phyloP scores from a whole-genome alignment of 2,797 vertebrate species.

The Crenichthys baileyi region DNA sequence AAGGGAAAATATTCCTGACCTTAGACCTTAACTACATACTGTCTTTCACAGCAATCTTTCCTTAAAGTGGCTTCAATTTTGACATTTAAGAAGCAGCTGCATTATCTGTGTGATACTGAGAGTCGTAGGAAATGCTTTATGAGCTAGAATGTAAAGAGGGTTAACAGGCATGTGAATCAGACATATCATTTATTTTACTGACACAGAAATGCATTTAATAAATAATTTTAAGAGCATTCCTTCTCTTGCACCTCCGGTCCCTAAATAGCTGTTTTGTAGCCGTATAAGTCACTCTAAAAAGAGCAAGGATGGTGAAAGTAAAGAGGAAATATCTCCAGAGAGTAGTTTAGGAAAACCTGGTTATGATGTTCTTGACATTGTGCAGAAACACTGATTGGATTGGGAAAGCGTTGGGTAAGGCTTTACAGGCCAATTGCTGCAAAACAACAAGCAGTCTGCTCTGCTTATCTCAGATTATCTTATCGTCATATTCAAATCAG shows the following conservation, averaged over 20 bases:
- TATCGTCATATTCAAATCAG: background rate
- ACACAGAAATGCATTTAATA: slow-evolving; percentile 61
- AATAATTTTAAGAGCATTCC: slow-evolving; percentile 65
- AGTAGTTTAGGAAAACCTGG: slow-evolving; percentile 21
- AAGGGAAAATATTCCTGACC: slow-evolving; percentile 1
- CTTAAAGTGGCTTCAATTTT: background rate
- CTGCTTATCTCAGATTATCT: slow-evolving; percentile 28
- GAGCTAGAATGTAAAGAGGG: slow-evolving; percentile 38
- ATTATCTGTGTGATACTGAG: slow-evolving; percentile 12
- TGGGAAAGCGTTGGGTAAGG: slow-evolving; percentile 42
- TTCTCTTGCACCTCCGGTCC: slow-evolving; percentile 25
- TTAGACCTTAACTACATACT: background rate
- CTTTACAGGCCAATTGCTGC: slow-evolving; percentile 28
- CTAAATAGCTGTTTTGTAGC: slow-evolving; percentile 28
- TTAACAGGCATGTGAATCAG: slow-evolving; percentile 67
- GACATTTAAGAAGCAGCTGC: slow-evolving; percentile 25
- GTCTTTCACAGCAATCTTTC: slow-evolving; percentile 1
- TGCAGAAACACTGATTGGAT: slow-evolving; percentile 28
- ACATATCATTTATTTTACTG: slow-evolving; percentile 60
- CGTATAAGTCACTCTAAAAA: slow-evolving; percentile 41
- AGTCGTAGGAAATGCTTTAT: slow-evolving; percentile 30
- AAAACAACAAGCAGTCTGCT: slow-evolving; percentile 14
- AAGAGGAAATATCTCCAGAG: slow-evolving; percentile 21
- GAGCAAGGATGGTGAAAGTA: slow-evolving; percentile 6
- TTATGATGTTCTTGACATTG: slow-evolving; percentile 25